These are phyloP conservation scores for Agrypnus murinus DNA, from an alignment of 2,888 invertebrate species.

Conservation along the genomic window DNA sequence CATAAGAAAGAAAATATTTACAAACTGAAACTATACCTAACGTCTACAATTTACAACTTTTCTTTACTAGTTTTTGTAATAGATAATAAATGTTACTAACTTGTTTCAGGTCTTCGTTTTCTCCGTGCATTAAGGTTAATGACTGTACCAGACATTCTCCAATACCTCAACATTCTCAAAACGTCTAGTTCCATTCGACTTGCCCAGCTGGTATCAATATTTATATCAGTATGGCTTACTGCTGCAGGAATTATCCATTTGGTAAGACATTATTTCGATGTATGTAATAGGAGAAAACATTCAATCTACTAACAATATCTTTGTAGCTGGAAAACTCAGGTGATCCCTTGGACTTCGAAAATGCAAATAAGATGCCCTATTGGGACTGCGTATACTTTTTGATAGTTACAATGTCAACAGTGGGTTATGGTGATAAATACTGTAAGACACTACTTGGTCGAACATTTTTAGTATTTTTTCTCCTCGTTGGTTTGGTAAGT, in stretches of 20 bases:
- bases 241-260: constrained; percentile 99
- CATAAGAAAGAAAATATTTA: too few relatives aligned
- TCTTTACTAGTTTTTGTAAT: too few relatives aligned
- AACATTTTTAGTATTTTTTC: constrained; percentile 99
- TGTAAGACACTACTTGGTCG: constrained; percentile 98
- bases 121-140: constrained; percentile 99
- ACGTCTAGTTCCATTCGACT: constrained; percentile 99
- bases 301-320: constrained; percentile 9
- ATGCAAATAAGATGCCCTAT: constrained; percentile 96
- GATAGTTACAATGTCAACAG: constrained; percentile 99
- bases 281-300: background rate
- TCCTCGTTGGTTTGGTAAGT: constrained; percentile 99
- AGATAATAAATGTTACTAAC: too few relatives aligned
- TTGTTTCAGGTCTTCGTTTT: constrained; percentile 94
- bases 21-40: too few relatives aligned
- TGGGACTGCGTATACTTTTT: constrained; percentile 99
- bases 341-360: constrained; percentile 97
- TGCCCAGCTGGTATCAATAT: constrained; percentile 99
- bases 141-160: constrained; percentile 99
- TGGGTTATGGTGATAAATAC: constrained; percentile 99
- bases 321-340: constrained; percentile 99
- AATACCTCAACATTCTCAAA: constrained; percentile 99
- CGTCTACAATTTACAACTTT: too few relatives aligned
- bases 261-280: constrained; percentile 78
- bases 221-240: constrained; percentile 99